Conservation (phyloP, 2,888 invertebrate genomes). For the Axea sp. region DNA sequence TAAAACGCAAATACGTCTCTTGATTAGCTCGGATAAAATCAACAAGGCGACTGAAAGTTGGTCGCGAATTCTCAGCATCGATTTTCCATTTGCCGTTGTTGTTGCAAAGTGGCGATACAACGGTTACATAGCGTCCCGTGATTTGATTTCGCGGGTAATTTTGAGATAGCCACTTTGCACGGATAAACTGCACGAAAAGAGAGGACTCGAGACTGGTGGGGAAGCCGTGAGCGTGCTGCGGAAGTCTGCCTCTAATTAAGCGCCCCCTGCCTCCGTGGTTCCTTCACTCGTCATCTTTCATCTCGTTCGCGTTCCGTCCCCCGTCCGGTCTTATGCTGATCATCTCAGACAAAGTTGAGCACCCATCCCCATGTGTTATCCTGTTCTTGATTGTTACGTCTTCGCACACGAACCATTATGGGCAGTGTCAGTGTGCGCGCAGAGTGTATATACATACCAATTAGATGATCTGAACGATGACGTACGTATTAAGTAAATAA, state of each 20-base stretch:
- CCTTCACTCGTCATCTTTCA: constrained; percentile 78
- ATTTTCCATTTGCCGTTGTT: constrained; percentile 1
- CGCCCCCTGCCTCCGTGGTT: constrained; percentile 71
- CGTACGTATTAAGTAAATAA: no score
- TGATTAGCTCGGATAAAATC: constrained; percentile 78
- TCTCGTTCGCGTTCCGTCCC: constrained; percentile 55
- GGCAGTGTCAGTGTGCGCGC: no score
- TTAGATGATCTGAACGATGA: no score
- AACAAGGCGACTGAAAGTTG: no score
- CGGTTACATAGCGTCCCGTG: constrained; percentile 24
- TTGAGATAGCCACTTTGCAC: constrained; percentile 76
- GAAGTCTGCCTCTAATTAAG: constrained; percentile 79
- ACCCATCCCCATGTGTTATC: constrained; percentile 76
- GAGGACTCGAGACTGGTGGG: constrained; percentile 72
- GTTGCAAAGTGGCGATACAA: constrained; percentile 37
- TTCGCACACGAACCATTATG: constrained; percentile 41
- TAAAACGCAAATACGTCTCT: constrained; percentile 79
- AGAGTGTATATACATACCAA: background rate
- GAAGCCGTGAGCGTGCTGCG: constrained; percentile 79
- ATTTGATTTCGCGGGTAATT: constrained; percentile 73
- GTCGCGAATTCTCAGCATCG: no score
- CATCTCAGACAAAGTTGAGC: constrained; percentile 74
- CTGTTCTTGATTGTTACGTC: constrained; percentile 77
- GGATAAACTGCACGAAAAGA: constrained; percentile 76
- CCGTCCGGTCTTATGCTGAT: constrained; percentile 64